phyloP scores from a whole-genome alignment of 2,113 vertebrate genomes.

The Poeciliopsis retropinna region DNA sequence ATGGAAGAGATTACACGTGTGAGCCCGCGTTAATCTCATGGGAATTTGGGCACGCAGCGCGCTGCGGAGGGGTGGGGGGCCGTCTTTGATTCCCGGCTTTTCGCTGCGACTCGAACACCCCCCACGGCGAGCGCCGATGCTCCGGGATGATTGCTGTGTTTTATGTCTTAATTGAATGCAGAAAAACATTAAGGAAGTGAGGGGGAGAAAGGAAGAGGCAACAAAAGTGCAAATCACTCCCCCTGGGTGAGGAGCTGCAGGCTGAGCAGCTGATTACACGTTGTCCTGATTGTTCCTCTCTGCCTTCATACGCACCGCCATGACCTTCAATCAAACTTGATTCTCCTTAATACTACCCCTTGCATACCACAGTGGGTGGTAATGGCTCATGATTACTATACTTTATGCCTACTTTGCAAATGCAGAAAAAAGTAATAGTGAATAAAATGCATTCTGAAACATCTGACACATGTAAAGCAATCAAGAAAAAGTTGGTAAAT shows the following conservation, averaged over 20 bases:
- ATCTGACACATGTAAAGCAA: conserved; percentile 55
- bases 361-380: conserved; percentile 65
- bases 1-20: conserved; percentile 69
- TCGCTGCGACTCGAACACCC: conserved; percentile 40
- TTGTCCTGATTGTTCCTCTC: conserved; percentile 74
- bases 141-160: conserved; percentile 68
- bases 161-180: conserved; percentile 72
- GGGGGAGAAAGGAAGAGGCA: conserved; percentile 47
- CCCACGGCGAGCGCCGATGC: conserved; percentile 42
- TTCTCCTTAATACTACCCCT: conserved; percentile 74
- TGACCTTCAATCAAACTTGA: conserved; percentile 83
- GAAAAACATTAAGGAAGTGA: conserved; percentile 65
- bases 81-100: conserved; percentile 50
- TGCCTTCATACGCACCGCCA: conserved; percentile 59
- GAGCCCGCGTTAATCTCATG: conserved; percentile 73
- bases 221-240: conserved; percentile 75
- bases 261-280: conserved; percentile 75
- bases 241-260: conserved; percentile 62
- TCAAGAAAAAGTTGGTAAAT: conserved; percentile 58
- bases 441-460: conserved; percentile 63
- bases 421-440: conserved; percentile 59
- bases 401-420: conserved; percentile 71
- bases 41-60: conserved; percentile 63
- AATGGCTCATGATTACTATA: conserved; percentile 78
- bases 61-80: background rate